phyloP scores from a whole-genome alignment of 37 sponge, comb jelly and placozoan genomes.

The Corticium candelabrum region DNA sequence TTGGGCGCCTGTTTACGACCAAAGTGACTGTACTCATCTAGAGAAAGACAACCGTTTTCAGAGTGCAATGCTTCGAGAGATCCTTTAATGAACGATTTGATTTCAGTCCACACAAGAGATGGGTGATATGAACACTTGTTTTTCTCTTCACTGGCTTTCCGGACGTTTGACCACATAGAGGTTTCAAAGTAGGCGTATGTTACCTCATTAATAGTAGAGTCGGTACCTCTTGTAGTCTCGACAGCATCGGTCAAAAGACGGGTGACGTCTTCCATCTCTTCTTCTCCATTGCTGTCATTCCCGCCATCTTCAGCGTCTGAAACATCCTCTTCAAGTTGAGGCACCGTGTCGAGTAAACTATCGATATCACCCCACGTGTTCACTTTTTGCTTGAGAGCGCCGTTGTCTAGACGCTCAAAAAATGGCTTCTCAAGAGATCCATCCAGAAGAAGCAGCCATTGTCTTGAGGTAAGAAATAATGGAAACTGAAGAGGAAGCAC shows the following conservation, averaged over 20 bases:
- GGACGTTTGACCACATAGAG: slow-evolving; percentile 34
- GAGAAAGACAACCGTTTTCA: slow-evolving; percentile 24
- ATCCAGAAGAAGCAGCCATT: slow-evolving; percentile 61
- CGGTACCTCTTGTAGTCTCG: neutral
- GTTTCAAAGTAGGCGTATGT: slow-evolving; percentile 50
- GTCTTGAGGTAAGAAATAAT: slow-evolving; percentile 53
- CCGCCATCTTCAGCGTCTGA: slow-evolving; percentile 18
- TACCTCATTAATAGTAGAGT: slow-evolving; percentile 9
- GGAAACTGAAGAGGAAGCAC: slow-evolving; percentile 36
- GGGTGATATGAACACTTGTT: no score
- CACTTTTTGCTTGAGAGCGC: neutral
- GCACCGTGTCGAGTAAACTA: neutral
- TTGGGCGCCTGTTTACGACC: slow-evolving; percentile 63
- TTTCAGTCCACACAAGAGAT: slow-evolving; percentile 71
- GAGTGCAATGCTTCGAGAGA: slow-evolving; percentile 45
- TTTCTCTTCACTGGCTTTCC: neutral
- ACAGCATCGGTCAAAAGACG: neutral
- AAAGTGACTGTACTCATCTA: slow-evolving; percentile 35
- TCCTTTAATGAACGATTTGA: slow-evolving; percentile 71
- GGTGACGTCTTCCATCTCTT: neutral
- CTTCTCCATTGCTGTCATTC: neutral
- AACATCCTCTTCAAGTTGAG: slow-evolving; percentile 29
- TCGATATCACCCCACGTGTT: neutral
- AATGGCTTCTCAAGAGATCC: slow-evolving; percentile 44
- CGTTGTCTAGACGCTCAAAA: slow-evolving; percentile 23